Percentiles rank a stretch among this genome's conserved stretches.
phyloP scores from a whole-genome alignment of 2,113 vertebrate genomes.

The Rhea pennata region DNA sequence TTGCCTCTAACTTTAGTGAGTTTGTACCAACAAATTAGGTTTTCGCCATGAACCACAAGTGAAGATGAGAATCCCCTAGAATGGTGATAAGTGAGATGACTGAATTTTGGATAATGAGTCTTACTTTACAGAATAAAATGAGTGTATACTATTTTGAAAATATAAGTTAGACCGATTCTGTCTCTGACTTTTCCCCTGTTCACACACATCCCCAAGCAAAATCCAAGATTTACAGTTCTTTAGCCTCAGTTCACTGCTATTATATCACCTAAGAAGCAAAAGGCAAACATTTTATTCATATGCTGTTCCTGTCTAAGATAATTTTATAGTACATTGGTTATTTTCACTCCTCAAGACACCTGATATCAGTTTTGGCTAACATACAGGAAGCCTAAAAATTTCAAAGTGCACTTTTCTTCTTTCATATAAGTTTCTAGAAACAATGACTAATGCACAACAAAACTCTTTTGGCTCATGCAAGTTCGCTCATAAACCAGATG shows the following conservation, averaged over 20 bases:
- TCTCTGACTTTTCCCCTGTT: neutral
- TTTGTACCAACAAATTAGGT: neutral
- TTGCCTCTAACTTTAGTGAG: rapidly evolving
- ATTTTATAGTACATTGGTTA: neutral
- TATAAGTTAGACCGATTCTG: neutral
- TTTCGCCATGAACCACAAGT: neutral
- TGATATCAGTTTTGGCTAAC: conserved; percentile 9
- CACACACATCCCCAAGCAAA: neutral
- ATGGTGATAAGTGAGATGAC: neutral
- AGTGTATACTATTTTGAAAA: neutral
- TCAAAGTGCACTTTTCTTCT: neutral
- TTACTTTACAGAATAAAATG: neutral
- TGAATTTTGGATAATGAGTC: neutral
- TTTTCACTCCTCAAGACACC: neutral
- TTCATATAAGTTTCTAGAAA: conserved; percentile 1
- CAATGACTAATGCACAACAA: conserved; percentile 42
- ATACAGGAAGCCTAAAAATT: conserved; percentile 16
- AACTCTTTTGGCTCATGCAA: conserved; percentile 40
- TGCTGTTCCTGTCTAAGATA: neutral
- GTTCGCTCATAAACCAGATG: conserved; percentile 64
- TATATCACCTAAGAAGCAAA: neutral
- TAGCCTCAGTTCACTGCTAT: neutral
- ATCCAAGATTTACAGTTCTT: neutral
- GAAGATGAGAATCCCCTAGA: neutral
- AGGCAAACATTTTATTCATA: neutral